Conservation (phyloP, 2,113 vertebrate genomes). For the Gasterosteus nipponicus region DNA sequence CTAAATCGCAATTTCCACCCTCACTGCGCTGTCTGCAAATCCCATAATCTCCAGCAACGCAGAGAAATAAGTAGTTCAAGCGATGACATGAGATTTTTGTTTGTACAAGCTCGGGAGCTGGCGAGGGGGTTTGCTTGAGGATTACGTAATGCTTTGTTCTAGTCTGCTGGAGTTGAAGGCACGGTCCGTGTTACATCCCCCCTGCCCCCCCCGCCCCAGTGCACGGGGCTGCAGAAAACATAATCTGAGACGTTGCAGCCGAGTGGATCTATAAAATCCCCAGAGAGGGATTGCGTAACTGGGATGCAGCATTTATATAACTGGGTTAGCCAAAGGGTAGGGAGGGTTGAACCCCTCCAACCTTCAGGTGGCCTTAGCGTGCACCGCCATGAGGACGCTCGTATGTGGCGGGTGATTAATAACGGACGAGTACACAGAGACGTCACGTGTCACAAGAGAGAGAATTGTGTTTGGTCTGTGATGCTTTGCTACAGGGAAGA, state of each 20-base stretch:
- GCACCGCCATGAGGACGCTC: conserved; percentile 30
- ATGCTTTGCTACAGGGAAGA: conserved; percentile 11
- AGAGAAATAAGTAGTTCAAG: conserved; percentile 38
- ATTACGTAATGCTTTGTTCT: conserved; percentile 71
- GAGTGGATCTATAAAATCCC: conserved; percentile 77
- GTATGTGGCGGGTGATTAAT: conserved; percentile 53
- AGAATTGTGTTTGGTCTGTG: conserved; percentile 8
- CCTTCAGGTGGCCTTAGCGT: conserved; percentile 34
- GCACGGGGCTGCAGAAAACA: conserved; percentile 69
- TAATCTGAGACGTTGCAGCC: conserved; percentile 71
- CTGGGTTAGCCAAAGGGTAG: conserved; percentile 63
- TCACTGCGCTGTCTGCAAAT: conserved; percentile 22
- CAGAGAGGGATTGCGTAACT: conserved; percentile 76
- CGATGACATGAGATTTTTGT: conserved; percentile 47
- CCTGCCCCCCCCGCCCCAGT: conserved; percentile 41
- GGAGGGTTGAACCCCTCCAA: conserved; percentile 54
- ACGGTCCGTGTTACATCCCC: conserved; percentile 45
- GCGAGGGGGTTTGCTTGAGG: conserved; percentile 39
- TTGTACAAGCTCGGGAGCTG: conserved; percentile 16
- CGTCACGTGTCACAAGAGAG: conserved; percentile 29
- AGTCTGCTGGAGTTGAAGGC: conserved; percentile 44
- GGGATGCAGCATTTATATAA: conserved; percentile 79
- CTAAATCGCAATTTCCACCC: not conserved
- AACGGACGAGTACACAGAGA: conserved; percentile 55
- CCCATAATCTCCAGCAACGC: conserved; percentile 47